Percentiles rank a stretch among this genome's conserved stretches.
phyloP scores from a whole-genome alignment of 2,113 vertebrate genomes.

The Capreolus pygargus region DNA sequence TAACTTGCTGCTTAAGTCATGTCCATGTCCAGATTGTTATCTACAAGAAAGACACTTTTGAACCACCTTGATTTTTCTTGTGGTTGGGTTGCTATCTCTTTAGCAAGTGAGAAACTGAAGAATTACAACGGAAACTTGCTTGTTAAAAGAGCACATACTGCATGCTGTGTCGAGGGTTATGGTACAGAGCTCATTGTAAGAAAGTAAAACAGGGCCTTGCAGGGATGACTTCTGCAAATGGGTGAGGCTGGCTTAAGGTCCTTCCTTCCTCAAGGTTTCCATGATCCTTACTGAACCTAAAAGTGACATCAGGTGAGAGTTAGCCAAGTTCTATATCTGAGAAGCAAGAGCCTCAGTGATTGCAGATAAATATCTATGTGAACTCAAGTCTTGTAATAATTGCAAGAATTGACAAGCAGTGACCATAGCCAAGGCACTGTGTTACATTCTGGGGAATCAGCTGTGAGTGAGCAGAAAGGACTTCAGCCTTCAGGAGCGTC shows the following conservation, averaged over 20 bases:
- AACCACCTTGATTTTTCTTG: background rate
- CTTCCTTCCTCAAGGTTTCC: background rate
- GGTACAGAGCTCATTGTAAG: background rate
- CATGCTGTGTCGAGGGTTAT: background rate
- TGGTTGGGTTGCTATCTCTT: background rate
- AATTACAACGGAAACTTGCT: background rate
- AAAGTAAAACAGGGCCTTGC: background rate
- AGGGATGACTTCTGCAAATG: background rate
- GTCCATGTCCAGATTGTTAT: background rate
- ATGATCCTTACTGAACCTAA: background rate
- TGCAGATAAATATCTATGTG: background rate
- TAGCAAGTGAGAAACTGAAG: background rate
- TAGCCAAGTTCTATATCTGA: background rate
- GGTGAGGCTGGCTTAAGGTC: background rate
- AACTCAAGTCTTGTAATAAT: background rate
- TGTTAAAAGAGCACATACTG: background rate
- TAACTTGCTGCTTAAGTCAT: background rate
- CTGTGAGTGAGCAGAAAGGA: background rate
- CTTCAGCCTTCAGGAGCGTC: background rate
- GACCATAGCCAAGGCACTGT: background rate
- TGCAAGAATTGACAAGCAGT: background rate
- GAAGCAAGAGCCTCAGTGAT: background rate
- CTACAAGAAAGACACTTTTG: background rate
- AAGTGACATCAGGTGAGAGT: background rate
- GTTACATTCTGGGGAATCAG: background rate